Percentiles rank a stretch among this genome's conserved stretches.
These are phyloP conservation scores for Chiloscyllium plagiosum DNA, from an alignment of 2,113 vertebrate species.

Conservation along the genomic window DNA sequence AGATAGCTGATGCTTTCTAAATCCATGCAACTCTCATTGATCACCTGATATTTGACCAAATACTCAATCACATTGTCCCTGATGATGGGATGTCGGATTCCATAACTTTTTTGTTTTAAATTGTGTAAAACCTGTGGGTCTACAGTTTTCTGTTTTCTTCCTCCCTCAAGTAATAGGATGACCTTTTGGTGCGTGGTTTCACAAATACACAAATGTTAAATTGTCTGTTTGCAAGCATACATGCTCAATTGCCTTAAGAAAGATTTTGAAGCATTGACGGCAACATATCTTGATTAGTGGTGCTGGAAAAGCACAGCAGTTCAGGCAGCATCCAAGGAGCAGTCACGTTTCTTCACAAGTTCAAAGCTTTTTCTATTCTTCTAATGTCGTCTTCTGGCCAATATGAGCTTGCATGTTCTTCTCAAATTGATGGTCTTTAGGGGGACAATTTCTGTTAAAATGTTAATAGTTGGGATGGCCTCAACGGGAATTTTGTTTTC, in stretches of 20 bases:
- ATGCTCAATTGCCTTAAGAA: neutral
- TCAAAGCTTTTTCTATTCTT: neutral
- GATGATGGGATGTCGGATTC: neutral
- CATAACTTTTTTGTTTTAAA: neutral
- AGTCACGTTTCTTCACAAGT: neutral
- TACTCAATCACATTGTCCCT: neutral
- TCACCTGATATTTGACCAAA: neutral
- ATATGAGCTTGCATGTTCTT: neutral
- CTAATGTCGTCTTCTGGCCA: no score
- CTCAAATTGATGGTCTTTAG: neutral
- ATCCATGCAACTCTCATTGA: neutral
- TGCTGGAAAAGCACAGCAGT: no score
- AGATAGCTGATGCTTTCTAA: neutral
- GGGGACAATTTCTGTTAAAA: neutral
- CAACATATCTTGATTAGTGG: no score
- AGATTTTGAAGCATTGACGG: neutral
- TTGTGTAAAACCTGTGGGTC: no score
- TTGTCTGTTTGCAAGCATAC: neutral
- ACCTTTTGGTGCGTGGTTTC: neutral
- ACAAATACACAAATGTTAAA: neutral
- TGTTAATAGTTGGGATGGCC: neutral
- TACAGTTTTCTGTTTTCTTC: neutral
- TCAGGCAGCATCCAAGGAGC: no score
- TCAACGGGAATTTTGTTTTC: neutral
- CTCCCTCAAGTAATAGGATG: neutral